Base-by-base conservation (phyloP, 2,888 invertebrate genomes). In the Ectemnius continuus region DNA sequence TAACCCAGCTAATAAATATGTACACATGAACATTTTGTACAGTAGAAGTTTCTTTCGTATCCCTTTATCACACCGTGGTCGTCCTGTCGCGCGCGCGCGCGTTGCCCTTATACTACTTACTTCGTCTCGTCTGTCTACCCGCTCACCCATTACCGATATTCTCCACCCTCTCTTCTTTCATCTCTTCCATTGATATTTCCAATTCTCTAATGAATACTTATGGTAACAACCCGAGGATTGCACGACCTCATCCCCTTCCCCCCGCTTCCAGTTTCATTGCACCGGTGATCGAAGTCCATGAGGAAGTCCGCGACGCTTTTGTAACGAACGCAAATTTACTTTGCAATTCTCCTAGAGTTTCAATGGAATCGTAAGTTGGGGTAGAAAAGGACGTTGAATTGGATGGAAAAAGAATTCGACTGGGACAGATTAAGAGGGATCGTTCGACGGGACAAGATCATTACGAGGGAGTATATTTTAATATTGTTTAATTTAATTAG, bases 21-120 rank as follows among this genome's bases (percentile, higher is more conserved):
- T 88, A 88, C 87, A 85, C 76, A 76, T 83, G 84, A 88, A 84
- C 81, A 85, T 88, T 70, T 88, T 88, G 87, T 88, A 88, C 88
- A 88, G 77, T 81, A 70, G 52, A 68, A 82, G 76, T 76, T 23
- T 60, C 58, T 26, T 67, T 65, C 60, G n/a, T n/a, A 36, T 20
- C 48, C 5, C n/a, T 11, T 8, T 45, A 48, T 58, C n/a, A 36
- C 36, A 20, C 46, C 1, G 14, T 23, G 61, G 20, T 28, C 48
- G 20, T 23, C 20, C 66, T 36, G 46, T 48, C 16, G 36, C 14
- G 47, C 16, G n/a, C n/a, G 16, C 52, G 52, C 52, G 52, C 52
- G 52, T 16, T 52, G 16, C 14, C 16, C 16, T 52, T 52, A 52
- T 52, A 16, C n/a, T 36, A 36, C 13, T 52, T 52, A 16, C 52